Evolutionary conservation across 2,113 vertebrate species (phyloP).

Genomic region (Terrapene triunguis): DNA sequence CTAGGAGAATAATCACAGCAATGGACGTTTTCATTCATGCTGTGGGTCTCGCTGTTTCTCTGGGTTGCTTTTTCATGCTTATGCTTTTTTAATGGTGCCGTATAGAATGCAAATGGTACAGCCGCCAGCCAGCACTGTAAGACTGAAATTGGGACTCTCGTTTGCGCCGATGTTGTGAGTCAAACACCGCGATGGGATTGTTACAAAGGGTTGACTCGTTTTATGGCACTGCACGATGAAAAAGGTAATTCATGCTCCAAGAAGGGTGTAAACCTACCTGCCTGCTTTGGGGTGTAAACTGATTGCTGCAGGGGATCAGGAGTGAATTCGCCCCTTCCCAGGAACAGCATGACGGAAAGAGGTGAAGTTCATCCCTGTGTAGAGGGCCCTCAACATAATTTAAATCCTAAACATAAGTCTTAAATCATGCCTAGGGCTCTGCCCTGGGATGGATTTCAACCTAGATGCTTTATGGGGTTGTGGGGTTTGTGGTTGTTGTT

Average conservation of each 20-base stretch:
- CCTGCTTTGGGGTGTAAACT: not conserved
- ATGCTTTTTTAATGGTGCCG: not conserved
- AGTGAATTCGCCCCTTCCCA: not conserved
- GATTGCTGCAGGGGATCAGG: not conserved
- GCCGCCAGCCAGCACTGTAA: rapidly evolving
- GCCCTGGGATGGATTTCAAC: not conserved
- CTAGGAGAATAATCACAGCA: not conserved
- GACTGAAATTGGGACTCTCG: not conserved
- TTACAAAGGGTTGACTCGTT: not conserved
- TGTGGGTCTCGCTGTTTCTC: not conserved
- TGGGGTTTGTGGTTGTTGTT: not conserved
- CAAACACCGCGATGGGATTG: not conserved
- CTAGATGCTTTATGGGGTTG: not conserved
- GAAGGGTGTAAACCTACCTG: not conserved
- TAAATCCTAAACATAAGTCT: not conserved
- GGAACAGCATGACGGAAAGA: not conserved
- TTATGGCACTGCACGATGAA: not conserved
- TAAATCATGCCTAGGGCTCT: not conserved
- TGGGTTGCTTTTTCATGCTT: not conserved
- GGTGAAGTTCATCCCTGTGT: not conserved
- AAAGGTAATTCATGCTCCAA: not conserved
- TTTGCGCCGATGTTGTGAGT: not conserved
- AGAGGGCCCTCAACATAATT: not conserved
- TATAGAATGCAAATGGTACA: not conserved
- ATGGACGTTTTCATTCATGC: not conserved